Evolutionary conservation across 92 coral and sea anemone genomes (phyloP), one percentile per base, ranked within the genome.

Genomic region (Epizoanthus stellaris): DNA sequence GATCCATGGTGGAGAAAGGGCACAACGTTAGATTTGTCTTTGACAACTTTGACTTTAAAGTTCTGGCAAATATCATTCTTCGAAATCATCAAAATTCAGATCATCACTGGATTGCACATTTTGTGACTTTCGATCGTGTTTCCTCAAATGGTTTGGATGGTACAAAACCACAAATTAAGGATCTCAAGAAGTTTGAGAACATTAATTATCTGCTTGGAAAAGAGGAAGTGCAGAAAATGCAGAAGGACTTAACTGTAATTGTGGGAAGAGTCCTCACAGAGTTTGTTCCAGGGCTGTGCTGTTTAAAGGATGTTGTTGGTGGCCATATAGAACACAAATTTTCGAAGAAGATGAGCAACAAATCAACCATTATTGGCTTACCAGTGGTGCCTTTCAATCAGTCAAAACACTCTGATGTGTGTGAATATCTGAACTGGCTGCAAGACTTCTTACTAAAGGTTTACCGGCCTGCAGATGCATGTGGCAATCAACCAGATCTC

Each of bases 311-410:
- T 52, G 85, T 80, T 5, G 87, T 89, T 1, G 86, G 84, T 16
- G 47, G 64, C 67, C 92, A 85, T 71, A 89, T 89, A 40, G 34
- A 20, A 13, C 92, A 89, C 82, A 93, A 91, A 67, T 90, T 67
- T 73, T 92, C 95, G 5, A 52, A 76, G n/a, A 53, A 67, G 49
- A 93, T 93, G 95, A 66, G 61, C 19, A 25, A 79, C 10, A 90
- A 90, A 70, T 93, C 95, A 12, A 67, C 45, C 9, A 85, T 92
- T 36, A 80, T 89, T 67, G 90, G 87, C 47, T 39, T 89, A 16
- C 91, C 95, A 1, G 82, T 92, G 25, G 77, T 80, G 8, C 92
- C 96, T 47, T 90, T 85, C 57, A 90, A 90, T 71, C 96, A 88
- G 49, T 73, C 89, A 3, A 88, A 86, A 70, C 94, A 88, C 59